Evolutionary conservation across 2,888 invertebrate species (phyloP), one percentile per base, ranked within the genome.

Genomic region (Eretmocerus hayati): DNA sequence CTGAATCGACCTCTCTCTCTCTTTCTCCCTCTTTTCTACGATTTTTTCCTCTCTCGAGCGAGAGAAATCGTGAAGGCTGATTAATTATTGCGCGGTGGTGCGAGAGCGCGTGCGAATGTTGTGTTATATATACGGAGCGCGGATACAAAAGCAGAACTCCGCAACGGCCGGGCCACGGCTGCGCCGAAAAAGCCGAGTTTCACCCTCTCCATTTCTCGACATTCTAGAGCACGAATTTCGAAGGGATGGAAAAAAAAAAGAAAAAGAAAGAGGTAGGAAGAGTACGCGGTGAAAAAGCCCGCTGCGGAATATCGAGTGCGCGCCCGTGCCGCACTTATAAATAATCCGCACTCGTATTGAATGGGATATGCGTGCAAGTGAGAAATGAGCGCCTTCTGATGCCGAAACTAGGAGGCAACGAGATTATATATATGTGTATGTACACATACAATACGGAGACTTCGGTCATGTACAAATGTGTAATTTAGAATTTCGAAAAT

Each of bases 381-480:
- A 9, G 5, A 35, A 35, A 15, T 9, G 35, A 35, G 16, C 26
- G 11, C n/a, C n/a, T n/a, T n/a, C n/a, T n/a, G n/a, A n/a, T n/a
- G n/a, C n/a, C n/a, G n/a, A n/a, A n/a, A n/a, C n/a, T 26, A 26
- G 6, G 26, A 11, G 26, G 8, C 30, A 39, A 11, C 26, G 23
- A 35, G 18, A 9, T n/a, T 26, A n/a, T n/a, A n/a, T n/a, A n/a
- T n/a, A n/a, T n/a, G n/a, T n/a, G n/a, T n/a, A n/a, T n/a, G n/a
- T n/a, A n/a, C n/a, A n/a, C n/a, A n/a, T n/a, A n/a, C n/a, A n/a
- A n/a, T n/a, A n/a, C n/a, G 55, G 56, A 46, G 43, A 59, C 56
- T 56, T 60, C 59, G 58, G 62, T 55, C 57, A 62, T 62, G 62
- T 62, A 62, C 62, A 62, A 62, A 62, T 59, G 58, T 62, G 62